Evolutionary conservation across 2,888 invertebrate species (phyloP).

Genomic region (Isoperla grammatica): DNA sequence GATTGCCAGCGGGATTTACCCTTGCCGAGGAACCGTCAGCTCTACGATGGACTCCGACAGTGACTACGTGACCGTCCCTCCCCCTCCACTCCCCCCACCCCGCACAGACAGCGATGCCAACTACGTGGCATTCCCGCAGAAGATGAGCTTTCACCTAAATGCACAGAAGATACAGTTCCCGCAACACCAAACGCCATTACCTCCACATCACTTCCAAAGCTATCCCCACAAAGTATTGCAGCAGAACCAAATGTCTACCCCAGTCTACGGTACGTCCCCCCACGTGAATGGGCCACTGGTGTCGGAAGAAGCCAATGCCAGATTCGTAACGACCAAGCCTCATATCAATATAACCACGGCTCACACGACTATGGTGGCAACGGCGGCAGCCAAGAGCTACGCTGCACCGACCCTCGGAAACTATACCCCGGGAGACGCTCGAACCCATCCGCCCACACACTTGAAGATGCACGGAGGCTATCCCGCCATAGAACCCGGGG

Average conservation of each 20-base stretch:
- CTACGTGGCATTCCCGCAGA: slow-evolving; percentile 57
- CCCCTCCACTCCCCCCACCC: slow-evolving; percentile 27
- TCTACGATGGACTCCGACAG: slow-evolving; percentile 83
- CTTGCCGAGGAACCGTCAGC: slow-evolving; percentile 70
- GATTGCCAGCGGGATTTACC: slow-evolving; percentile 58
- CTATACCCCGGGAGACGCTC: slow-evolving; percentile 27
- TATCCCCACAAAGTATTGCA: neutral
- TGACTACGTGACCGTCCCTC: slow-evolving; percentile 72
- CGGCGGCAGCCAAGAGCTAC: slow-evolving; percentile 55
- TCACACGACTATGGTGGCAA: slow-evolving; percentile 63
- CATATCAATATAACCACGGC: slow-evolving; percentile 72
- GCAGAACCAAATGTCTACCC: neutral
- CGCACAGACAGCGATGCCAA: slow-evolving; percentile 44
- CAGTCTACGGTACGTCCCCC: slow-evolving; percentile 44
- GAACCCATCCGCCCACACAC: slow-evolving; percentile 26
- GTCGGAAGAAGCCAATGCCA: slow-evolving; percentile 64
- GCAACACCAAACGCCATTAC: slow-evolving; percentile 45
- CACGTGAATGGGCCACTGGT: slow-evolving; percentile 22
- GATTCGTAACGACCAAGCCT: slow-evolving; percentile 70
- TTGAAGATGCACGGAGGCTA: slow-evolving; percentile 19
- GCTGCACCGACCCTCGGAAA: slow-evolving; percentile 44
- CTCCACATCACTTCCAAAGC: neutral
- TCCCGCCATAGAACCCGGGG: slow-evolving; percentile 39
- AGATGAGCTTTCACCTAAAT: slow-evolving; percentile 44
- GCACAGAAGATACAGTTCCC: slow-evolving; percentile 33